A percentile compares a stretch with the other conserved stretches of the same genome.
Evolutionary conservation across 2,113 vertebrate genomes (phyloP).

Genomic region (Sturnira hondurensis): DNA sequence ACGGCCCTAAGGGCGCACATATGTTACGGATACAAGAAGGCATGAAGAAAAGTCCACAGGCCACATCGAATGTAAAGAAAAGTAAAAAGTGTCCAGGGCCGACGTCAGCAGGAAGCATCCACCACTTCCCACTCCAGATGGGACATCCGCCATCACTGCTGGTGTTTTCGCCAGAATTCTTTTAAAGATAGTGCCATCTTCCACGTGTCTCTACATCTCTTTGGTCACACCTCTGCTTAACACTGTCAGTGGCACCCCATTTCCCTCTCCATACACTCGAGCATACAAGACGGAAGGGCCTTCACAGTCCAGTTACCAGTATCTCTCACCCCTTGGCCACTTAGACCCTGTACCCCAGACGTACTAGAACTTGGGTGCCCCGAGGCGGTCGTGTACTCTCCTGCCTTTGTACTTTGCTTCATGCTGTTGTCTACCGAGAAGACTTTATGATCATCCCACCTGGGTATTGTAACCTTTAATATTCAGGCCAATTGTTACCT

Average conservation of each 20-base stretch:
- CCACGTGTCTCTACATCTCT: background rate
- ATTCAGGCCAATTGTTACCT: background rate
- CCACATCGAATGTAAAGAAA: background rate
- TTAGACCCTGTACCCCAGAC: background rate
- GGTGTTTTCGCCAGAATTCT: background rate
- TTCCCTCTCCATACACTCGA: background rate
- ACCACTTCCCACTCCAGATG: background rate
- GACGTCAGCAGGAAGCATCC: background rate
- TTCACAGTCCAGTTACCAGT: background rate
- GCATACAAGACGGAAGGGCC: background rate
- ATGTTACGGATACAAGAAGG: conserved; percentile 8
- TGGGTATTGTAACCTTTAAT: background rate
- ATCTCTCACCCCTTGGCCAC: background rate
- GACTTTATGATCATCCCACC: background rate
- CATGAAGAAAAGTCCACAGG: background rate
- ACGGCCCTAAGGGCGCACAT: background rate
- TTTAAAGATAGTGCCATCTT: background rate
- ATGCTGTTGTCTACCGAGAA: background rate
- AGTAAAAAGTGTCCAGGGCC: background rate
- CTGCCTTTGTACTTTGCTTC: background rate
- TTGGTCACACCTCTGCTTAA: too few relatives aligned
- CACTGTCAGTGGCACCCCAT: background rate
- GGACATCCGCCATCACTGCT: background rate
- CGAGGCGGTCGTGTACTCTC: rapidly evolving
- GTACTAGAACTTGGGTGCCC: background rate